Evolutionary conservation across 2,113 vertebrate genomes (phyloP).

Genomic region (Stictonetta naevosa): DNA sequence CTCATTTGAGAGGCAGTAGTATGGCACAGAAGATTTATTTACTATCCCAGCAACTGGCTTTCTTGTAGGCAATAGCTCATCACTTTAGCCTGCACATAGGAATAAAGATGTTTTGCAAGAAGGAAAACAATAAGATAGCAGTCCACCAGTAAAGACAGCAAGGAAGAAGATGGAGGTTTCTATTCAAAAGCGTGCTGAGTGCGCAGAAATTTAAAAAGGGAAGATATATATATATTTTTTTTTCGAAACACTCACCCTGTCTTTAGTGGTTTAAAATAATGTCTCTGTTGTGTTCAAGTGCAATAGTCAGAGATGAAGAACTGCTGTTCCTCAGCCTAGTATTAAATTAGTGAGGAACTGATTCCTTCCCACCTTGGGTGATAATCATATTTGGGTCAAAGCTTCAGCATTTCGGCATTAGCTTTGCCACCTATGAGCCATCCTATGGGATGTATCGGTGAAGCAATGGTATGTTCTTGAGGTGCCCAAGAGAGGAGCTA

Average conservation of each 20-base stretch:
- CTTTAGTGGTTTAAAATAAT: not conserved
- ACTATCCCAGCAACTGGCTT: constrained; percentile 2
- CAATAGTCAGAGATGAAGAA: not conserved
- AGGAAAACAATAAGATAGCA: not conserved
- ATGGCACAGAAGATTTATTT: constrained; percentile 34
- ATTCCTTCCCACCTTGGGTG: not conserved
- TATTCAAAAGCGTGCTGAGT: not conserved
- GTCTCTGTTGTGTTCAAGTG: not conserved
- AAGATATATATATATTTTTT: not conserved
- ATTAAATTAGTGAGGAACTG: not conserved
- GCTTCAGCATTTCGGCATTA: not conserved
- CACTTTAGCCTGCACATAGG: not conserved
- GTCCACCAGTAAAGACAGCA: not conserved
- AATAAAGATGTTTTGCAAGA: not conserved
- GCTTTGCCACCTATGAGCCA: not conserved
- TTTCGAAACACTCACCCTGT: not conserved
- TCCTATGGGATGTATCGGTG: not conserved
- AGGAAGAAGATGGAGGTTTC: not conserved
- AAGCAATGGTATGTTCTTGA: fast-evolving
- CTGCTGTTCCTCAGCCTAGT: not conserved
- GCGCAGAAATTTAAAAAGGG: not conserved
- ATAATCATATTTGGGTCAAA: not conserved
- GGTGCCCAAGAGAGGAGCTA: not conserved
- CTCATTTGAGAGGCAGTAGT: not conserved
- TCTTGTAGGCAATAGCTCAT: not conserved